These are phyloP conservation scores for Vireo altiloquus DNA, from an alignment of 2,113 vertebrate species.

Conservation along the genomic window DNA sequence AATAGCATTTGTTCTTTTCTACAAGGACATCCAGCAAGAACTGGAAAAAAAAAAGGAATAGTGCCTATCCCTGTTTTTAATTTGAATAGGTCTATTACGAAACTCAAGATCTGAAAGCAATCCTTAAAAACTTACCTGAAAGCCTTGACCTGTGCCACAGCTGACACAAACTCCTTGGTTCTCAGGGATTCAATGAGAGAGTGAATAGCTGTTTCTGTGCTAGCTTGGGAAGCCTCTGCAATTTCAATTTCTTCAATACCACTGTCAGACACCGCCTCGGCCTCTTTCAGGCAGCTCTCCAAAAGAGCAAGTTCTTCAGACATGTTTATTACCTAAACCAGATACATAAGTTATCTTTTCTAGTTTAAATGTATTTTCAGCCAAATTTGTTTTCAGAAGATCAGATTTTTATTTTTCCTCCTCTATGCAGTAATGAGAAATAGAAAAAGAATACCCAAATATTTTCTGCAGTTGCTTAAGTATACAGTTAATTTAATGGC, in stretches of 20 bases:
- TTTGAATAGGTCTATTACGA: background rate
- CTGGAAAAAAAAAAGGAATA: background rate
- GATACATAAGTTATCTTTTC: background rate
- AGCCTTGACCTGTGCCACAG: slow-evolving; percentile 90
- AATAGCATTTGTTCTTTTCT: background rate
- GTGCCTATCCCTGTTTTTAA: background rate
- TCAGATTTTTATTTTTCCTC: background rate
- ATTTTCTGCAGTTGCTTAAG: background rate
- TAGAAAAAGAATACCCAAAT: background rate
- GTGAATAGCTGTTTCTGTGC: slow-evolving; percentile 92
- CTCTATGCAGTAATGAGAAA: background rate
- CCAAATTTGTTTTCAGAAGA: background rate
- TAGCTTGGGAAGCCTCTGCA: slow-evolving; percentile 85
- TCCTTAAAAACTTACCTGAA: slow-evolving; percentile 79
- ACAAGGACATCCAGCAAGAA: background rate
- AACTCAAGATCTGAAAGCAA: background rate
- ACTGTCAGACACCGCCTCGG: slow-evolving; percentile 77
- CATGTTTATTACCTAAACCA: slow-evolving; percentile 93
- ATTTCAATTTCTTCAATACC: slow-evolving; percentile 81
- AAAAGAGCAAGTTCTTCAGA: slow-evolving; percentile 90
- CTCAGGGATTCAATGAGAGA: slow-evolving; percentile 90
- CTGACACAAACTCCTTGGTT: slow-evolving; percentile 85
- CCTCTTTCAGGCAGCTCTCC: slow-evolving; percentile 90
- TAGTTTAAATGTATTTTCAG: background rate
- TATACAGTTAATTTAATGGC: background rate